Evolutionary conservation across 2,797 vertebrate genomes (phyloP).

Genomic region (Sebastes hubbsi): DNA sequence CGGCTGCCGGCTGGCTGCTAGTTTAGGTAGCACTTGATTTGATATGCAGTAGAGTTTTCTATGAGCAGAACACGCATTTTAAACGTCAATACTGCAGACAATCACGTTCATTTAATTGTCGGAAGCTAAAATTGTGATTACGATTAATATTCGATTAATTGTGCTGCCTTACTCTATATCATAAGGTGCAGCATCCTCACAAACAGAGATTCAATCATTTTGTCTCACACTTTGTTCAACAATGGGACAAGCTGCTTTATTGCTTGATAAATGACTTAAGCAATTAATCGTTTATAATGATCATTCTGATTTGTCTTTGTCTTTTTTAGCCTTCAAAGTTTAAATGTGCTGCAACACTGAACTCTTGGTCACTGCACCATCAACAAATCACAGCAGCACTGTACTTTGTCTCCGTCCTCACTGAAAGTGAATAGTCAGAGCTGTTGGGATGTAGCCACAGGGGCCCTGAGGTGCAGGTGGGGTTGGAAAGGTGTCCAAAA

Average conservation of each 20-base stretch:
- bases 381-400: background rate
- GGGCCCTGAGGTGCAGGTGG: constrained; percentile 45
- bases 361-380: background rate
- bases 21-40: too few species aligned
- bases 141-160: too few species aligned
- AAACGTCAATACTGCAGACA: too few species aligned
- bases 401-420: background rate
- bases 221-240: too few species aligned
- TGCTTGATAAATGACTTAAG: background rate
- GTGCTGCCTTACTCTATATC: too few species aligned
- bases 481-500: constrained; percentile 41
- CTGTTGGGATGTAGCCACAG: constrained; percentile 21
- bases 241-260: background rate
- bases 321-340: background rate
- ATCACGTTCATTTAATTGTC: too few species aligned
- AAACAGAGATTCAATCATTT: too few species aligned
- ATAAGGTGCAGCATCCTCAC: too few species aligned
- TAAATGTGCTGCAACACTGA: background rate
- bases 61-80: too few species aligned
- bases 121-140: too few species aligned
- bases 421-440: background rate
- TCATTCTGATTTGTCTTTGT: background rate
- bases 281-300: background rate
- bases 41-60: too few species aligned
- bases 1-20: too few species aligned